Evolutionary conservation across 2,797 vertebrate species (phyloP), one percentile per base, ranked within the genome.

Genomic region (Bothrops alternatus): DNA sequence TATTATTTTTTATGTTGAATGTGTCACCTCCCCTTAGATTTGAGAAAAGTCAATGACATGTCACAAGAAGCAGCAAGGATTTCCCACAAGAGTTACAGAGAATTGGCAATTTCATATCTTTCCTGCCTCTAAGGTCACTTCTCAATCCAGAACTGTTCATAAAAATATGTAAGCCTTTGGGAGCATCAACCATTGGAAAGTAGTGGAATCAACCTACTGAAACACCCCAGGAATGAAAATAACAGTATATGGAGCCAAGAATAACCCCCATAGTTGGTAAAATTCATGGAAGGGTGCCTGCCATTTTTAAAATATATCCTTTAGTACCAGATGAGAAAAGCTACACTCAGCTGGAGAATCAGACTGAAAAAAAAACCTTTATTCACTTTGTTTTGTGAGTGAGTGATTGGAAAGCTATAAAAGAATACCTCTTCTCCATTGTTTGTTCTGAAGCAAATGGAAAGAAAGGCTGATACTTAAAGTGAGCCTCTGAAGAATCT

Each of bases 131-230:
- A 88, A 95, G 95, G 94, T 93, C 16, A 92, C 73, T 95, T 95
- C 60, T 94, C 18, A 88, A 65, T 95, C 94, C 50, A 94, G 42
- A 90, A 90, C n/a, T 94, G 91, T 93, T 94, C 87, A 96, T 95
- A 93, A 94, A 95, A 94, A 91, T 86, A 92, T 91, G 82, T 55
- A 95, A 93, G 93, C 88, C 94, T 91, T 90, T 95, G 93, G 90
- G 95, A 96, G 32, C 28, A 25, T 50, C 94, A 94, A 90, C 18
- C 26, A 88, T 92, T 95, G 92, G 88, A 90, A 85, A 69, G 78
- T 60, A 91, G 90, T 90, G 87, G 91, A 95, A 78, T 25, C 69
- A 73, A 95, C 63, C 94, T 93, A 93, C n/a, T 96, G 87, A 91
- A 95, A 86, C 89, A 90, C 47, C 86, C 25, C 69, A 13, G 91